A percentile compares a stretch with the other conserved stretches of the same genome.
phyloP scores from a whole-genome alignment of 2,888 invertebrate species.

The Drosophila dives region DNA sequence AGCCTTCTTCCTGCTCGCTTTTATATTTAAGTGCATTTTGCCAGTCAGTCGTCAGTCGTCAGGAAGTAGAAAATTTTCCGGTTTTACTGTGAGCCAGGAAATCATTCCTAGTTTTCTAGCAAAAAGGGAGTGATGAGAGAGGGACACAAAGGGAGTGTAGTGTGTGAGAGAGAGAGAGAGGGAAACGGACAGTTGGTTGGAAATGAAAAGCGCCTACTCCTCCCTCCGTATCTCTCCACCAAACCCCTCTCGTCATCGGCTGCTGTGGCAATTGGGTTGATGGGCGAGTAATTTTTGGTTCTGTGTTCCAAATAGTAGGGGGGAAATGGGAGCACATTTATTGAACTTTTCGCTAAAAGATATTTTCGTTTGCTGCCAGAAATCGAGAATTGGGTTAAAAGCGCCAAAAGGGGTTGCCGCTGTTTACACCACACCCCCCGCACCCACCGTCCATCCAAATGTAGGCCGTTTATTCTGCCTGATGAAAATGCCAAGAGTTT shows the following conservation, averaged over 20 bases:
- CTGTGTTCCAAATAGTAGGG: constrained; percentile 38
- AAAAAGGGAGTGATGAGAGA: constrained; percentile 13
- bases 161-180: not conserved
- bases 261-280: constrained; percentile 64
- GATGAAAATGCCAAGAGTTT: constrained; percentile 32
- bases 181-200: constrained; percentile 1
- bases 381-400: constrained; percentile 62
- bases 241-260: not conserved
- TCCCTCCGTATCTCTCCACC: not conserved
- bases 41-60: constrained; percentile 58
- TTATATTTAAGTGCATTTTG: constrained; percentile 24
- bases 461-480: constrained; percentile 67
- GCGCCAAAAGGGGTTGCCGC: not conserved
- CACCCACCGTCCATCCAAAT: constrained; percentile 28
- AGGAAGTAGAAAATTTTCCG: constrained; percentile 79
- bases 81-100: constrained; percentile 73
- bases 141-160: not conserved
- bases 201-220: constrained; percentile 56
- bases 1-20: not conserved
- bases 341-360: constrained; percentile 72
- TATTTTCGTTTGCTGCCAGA: constrained; percentile 62
- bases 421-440: not conserved
- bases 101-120: constrained; percentile 56
- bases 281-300: constrained; percentile 62
- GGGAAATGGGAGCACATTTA: constrained; percentile 74